Evolutionary conservation across 2,797 vertebrate species (phyloP).

Genomic region (Sparus aurata): DNA sequence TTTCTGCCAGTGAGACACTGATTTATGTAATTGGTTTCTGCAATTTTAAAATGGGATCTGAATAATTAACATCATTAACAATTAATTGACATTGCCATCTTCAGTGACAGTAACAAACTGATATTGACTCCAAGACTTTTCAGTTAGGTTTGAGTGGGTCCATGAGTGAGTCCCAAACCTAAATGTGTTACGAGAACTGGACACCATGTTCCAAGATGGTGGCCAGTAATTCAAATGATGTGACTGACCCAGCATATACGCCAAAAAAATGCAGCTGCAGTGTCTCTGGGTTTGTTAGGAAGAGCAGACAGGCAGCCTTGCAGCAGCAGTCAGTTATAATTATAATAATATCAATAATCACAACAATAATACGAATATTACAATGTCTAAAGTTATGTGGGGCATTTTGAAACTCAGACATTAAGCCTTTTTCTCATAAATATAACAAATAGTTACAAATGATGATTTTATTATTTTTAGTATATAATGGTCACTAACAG

Average conservation of each 20-base stretch:
- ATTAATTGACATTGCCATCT: not conserved
- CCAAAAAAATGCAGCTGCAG: not conserved
- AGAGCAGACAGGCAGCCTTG: no score
- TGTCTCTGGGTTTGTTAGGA: no score
- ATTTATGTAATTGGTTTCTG: constrained; percentile 2
- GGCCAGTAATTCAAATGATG: constrained; percentile 15
- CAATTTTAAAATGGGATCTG: not conserved
- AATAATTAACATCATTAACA: not conserved
- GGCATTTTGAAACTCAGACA: no score
- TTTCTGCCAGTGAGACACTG: not conserved
- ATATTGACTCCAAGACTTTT: not conserved
- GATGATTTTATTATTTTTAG: no score
- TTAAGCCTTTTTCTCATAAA: no score
- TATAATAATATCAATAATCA: no score
- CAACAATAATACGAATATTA: no score
- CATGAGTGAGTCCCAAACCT: constrained; percentile 3
- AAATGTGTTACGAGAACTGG: constrained; percentile 8
- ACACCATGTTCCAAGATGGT: constrained; percentile 6
- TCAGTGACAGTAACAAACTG: constrained; percentile 8
- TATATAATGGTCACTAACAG: no score
- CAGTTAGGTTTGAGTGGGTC: constrained; percentile 12
- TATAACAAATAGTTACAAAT: no score
- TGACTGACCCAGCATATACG: not conserved
- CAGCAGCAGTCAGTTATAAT: no score
- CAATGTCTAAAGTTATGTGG: no score